phyloP scores from a whole-genome alignment of 2,113 vertebrate genomes.

The Geococcyx californianus region DNA sequence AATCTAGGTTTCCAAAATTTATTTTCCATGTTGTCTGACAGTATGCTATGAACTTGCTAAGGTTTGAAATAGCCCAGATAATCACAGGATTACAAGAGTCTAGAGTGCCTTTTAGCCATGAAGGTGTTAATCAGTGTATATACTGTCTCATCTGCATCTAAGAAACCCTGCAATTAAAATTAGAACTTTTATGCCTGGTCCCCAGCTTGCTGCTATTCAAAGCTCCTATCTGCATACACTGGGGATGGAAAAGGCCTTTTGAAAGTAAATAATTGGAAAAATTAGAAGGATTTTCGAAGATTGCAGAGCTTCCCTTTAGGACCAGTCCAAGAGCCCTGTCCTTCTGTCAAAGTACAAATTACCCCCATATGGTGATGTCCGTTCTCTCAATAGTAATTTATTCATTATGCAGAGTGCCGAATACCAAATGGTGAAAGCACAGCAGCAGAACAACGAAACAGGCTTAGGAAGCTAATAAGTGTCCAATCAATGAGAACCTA shows the following conservation, averaged over 20 bases:
- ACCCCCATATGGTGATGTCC: conserved; percentile 58
- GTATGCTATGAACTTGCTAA: background rate
- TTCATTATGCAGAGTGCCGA: conserved; percentile 48
- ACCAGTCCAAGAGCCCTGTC: conserved; percentile 48
- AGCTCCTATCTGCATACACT: conserved; percentile 41
- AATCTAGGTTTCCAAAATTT: background rate
- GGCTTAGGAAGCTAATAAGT: conserved; percentile 35
- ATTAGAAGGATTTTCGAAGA: conserved; percentile 63
- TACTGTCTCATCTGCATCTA: conserved; percentile 50
- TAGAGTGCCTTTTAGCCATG: background rate
- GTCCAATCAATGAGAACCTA: conserved; percentile 29
- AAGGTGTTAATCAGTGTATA: conserved; percentile 64
- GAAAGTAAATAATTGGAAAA: conserved; percentile 74
- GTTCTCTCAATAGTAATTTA: conserved; percentile 69
- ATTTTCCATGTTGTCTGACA: background rate
- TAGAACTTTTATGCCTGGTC: conserved; percentile 49
- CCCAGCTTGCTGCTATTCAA: conserved; percentile 53
- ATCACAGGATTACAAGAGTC: background rate
- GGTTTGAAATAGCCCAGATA: background rate
- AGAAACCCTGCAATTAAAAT: conserved; percentile 70
- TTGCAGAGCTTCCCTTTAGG: conserved; percentile 52
- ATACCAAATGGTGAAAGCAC: conserved; percentile 59
- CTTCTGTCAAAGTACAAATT: conserved; percentile 70
- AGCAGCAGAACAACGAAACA: conserved; percentile 48
- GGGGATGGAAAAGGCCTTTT: conserved; percentile 57